Percentiles rank a stretch among this genome's conserved stretches.
Conservation (phyloP, 2,888 invertebrate species). For the Adineta ricciae region DNA sequence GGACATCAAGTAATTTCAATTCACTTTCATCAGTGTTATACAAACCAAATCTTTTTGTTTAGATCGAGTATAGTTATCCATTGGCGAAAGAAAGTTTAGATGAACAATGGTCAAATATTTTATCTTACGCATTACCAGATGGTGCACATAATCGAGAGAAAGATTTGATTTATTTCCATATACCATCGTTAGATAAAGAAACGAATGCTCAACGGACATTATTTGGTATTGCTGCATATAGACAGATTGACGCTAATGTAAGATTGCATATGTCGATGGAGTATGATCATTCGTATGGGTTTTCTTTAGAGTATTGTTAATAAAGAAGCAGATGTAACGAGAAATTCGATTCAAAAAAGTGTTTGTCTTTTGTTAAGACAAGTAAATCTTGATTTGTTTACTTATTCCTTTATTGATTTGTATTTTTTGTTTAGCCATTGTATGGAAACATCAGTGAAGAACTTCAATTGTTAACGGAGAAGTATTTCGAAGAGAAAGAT, state of each 20-base stretch:
- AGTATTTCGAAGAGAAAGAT: conserved; percentile 75
- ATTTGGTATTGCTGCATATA: conserved; percentile 90
- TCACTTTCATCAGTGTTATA: too few species aligned
- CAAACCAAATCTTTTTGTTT: too few species aligned
- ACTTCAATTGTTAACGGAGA: conserved; percentile 85
- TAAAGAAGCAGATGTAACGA: conserved; percentile 83
- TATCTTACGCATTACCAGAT: conserved; percentile 90
- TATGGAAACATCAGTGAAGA: conserved; percentile 75
- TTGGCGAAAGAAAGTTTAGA: conserved; percentile 68
- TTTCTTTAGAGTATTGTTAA: conserved; percentile 70
- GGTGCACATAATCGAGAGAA: conserved; percentile 90
- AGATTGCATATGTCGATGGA: too few species aligned
- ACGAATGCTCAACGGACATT: conserved; percentile 65
- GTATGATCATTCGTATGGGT: background rate
- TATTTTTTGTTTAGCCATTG: conserved; percentile 57
- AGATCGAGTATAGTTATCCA: conserved; percentile 71
- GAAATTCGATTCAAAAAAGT: conserved; percentile 93
- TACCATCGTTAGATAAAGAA: conserved; percentile 60
- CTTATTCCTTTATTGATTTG: background rate
- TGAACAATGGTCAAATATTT: conserved; percentile 89
- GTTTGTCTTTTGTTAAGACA: conserved; percentile 82
- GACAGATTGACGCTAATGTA: conserved; percentile 89
- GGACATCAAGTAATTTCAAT: conserved; percentile 68
- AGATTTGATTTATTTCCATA: conserved; percentile 87
- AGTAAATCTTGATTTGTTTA: conserved; percentile 37